Base-by-base conservation (phyloP, 2,888 invertebrate genomes). In the Cryptus viduatorius region DNA sequence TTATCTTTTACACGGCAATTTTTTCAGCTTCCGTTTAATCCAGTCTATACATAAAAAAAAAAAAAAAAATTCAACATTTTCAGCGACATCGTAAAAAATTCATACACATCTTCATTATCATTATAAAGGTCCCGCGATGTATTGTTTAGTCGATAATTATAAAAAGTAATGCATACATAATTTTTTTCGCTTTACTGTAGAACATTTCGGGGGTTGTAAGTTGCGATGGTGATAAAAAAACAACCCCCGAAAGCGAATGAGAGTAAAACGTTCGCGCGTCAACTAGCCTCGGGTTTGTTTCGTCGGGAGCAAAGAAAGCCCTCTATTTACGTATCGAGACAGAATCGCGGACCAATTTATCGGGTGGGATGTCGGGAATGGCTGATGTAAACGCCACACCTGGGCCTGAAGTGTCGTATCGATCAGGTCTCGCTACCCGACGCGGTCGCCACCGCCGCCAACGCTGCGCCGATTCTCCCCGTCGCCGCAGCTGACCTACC, bases 351-450 rank as follows among this genome's bases (percentile, higher is more conserved):
- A 80, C 53, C 84, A 84, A 84, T 84, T 84, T 81, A 81, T 84
- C 72, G 80, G 72, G 64, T 16, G 68, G 68, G 24, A 56, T 68
- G 76, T 84, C 73, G 77, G 59, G 77, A 81, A 81, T 84, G 68
- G 80, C 68, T 80, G 84, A 84, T 84, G 84, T 72, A 84, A 84
- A 84, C 64, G 84, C 84, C 84, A 78, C 84, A 84, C 84, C 84
- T 84, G 84, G 77, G 73, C 77, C 84, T 84, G 84, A 84, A 84
- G 84, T 81, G 69, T 81, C 84, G 84, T 84, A 84, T 84, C 80
- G 84, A 84, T 84, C 84, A 84, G 77, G 53, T 80, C 84, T 73
- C 79, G 71, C 69, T 71, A 65, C 61, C 53, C 72, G 72, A 72
- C 67, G 64, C 64, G 61, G 61, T 37, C 77, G 68, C 77, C 73